Evolutionary conservation across 2,797 vertebrate genomes (phyloP).

Genomic region (Chelmon rostratus): DNA sequence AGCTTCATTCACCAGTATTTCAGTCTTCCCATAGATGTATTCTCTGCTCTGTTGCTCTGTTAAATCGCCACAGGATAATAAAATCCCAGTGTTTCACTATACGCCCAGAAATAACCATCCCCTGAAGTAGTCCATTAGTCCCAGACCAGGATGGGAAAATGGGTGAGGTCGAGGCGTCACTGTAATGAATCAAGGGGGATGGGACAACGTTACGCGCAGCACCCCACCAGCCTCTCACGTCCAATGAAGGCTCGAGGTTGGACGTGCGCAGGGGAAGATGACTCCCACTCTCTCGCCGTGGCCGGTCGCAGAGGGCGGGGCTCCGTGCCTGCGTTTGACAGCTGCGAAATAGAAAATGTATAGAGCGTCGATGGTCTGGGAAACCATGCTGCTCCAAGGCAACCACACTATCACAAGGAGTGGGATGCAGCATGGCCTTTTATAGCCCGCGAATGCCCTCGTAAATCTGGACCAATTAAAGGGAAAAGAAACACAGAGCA

Average conservation of each 20-base stretch:
- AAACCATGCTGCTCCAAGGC: conserved; percentile 62
- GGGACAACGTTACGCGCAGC: conserved; percentile 54
- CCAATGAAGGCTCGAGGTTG: conserved; percentile 67
- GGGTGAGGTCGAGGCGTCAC: conserved; percentile 76
- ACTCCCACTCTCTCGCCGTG: conserved; percentile 50
- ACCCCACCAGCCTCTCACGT: conserved; percentile 38
- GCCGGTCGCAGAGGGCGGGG: conserved; percentile 69
- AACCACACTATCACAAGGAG: conserved; percentile 37
- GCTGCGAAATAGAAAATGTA: conserved; percentile 79
- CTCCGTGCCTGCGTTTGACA: conserved; percentile 78
- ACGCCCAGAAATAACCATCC: conserved; percentile 36
- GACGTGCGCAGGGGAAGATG: conserved; percentile 46
- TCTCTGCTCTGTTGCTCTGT: background rate
- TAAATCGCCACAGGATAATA: conserved; percentile 4
- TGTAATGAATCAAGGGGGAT: conserved; percentile 77
- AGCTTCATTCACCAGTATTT: background rate
- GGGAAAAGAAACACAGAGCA: background rate
- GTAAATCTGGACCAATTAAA: conserved; percentile 40
- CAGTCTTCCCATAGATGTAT: background rate
- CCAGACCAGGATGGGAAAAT: conserved; percentile 45
- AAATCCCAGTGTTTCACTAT: conserved; percentile 11
- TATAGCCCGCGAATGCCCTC: conserved; percentile 43
- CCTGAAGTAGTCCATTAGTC: conserved; percentile 57
- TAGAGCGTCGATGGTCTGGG: conserved; percentile 48
- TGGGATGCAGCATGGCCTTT: conserved; percentile 47